Evolutionary conservation across 2,113 vertebrate species (phyloP).

Genomic region (Passer domesticus): DNA sequence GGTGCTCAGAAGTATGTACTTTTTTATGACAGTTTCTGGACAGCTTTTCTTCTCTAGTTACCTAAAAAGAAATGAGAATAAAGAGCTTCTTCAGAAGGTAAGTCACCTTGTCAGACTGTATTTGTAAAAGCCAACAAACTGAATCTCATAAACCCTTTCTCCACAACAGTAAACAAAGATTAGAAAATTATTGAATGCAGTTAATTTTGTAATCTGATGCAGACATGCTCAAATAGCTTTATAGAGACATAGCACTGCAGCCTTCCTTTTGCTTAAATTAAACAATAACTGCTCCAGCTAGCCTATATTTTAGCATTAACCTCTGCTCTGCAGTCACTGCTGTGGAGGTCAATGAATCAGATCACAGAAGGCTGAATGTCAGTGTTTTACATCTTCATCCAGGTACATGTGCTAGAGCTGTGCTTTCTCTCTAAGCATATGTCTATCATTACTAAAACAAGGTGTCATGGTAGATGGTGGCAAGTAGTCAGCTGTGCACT

Average conservation of each 20-base stretch:
- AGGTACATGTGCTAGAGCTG: background rate
- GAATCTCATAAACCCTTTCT: conserved; percentile 19
- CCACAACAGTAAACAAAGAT: conserved; percentile 23
- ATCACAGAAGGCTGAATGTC: background rate
- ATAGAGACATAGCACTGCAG: background rate
- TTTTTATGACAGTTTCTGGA: conserved; percentile 7
- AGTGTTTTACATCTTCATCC: background rate
- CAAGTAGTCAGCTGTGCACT: background rate
- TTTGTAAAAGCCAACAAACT: conserved; percentile 3
- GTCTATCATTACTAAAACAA: background rate
- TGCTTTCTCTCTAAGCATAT: background rate
- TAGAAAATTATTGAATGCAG: conserved; percentile 31
- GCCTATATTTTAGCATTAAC: background rate
- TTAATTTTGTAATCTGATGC: conserved; percentile 40
- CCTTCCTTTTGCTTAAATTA: conserved; percentile 21
- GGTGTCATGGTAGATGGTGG: background rate
- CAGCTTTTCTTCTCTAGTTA: conserved; percentile 29
- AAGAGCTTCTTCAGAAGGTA: conserved; percentile 14
- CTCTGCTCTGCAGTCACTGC: background rate
- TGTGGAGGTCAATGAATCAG: background rate
- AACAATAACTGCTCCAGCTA: background rate
- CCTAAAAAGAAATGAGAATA: conserved; percentile 2
- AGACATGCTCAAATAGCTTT: conserved; percentile 11
- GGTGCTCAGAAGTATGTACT: background rate
- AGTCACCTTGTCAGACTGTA: conserved; percentile 3